Percentiles rank a stretch among this genome's conserved stretches.
Conservation (phyloP, 2,113 vertebrate species). For the Pampusana beccarii region DNA sequence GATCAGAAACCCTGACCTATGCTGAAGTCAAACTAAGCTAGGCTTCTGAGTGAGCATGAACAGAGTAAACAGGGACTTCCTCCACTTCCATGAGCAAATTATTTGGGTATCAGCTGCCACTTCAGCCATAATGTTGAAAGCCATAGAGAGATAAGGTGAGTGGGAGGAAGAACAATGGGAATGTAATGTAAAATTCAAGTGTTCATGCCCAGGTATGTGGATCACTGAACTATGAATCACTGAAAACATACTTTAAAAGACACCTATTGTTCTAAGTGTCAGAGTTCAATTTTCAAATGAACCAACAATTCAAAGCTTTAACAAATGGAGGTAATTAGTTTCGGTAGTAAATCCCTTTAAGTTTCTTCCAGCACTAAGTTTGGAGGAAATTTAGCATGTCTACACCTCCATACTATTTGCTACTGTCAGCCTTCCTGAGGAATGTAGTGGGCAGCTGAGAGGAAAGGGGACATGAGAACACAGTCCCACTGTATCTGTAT, state of each 20-base stretch:
- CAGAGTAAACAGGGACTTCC: not conserved
- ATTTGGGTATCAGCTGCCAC: not conserved
- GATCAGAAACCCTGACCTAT: not conserved
- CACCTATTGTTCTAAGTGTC: not conserved
- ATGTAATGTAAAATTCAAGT: not conserved
- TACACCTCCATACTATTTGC: not conserved
- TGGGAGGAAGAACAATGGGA: not conserved
- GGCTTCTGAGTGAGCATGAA: not conserved
- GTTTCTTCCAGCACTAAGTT: not conserved
- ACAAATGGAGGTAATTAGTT: not conserved
- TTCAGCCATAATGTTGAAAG: not conserved
- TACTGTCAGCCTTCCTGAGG: not conserved
- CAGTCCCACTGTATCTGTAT: fast-evolving
- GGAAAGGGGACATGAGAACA: fast-evolving
- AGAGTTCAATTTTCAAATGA: not conserved
- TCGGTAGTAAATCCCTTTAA: not conserved
- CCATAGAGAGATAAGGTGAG: not conserved
- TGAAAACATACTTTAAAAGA: not conserved
- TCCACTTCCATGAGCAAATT: not conserved
- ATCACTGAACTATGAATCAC: not conserved
- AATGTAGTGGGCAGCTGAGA: not conserved
- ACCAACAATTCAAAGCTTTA: not conserved
- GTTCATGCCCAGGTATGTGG: not conserved
- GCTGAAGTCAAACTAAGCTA: not conserved
- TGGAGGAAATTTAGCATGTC: not conserved